phyloP scores from a whole-genome alignment of 1,140 invertebrate genomes.

The Brachionus sp. region DNA sequence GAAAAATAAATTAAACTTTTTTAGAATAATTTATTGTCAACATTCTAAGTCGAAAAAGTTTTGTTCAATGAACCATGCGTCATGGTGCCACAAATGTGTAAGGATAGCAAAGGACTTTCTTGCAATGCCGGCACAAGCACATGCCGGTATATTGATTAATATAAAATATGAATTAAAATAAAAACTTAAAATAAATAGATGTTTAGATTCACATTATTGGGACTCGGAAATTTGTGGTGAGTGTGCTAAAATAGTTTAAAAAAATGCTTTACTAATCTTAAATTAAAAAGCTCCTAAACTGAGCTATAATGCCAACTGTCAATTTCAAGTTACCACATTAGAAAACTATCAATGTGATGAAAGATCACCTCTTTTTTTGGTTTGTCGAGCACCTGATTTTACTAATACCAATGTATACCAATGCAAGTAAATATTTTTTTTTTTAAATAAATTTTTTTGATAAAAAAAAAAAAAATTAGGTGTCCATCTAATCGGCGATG shows the following conservation, averaged over 20 bases:
- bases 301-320: not conserved
- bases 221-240: slow-evolving; percentile 5
- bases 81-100: not conserved
- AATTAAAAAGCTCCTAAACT: slow-evolving; percentile 2
- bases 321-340: slow-evolving; percentile 2
- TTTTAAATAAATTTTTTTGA: not conserved
- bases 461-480: not conserved
- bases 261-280: not conserved
- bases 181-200: not conserved
- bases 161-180: not conserved
- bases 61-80: slow-evolving; percentile 24
- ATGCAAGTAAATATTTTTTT: not conserved
- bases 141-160: not conserved
- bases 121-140: not conserved
- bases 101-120: not conserved
- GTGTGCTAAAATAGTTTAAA: not conserved
- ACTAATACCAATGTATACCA: not conserved
- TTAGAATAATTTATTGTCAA: not conserved
- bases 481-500: not conserved
- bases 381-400: not conserved
- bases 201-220: not conserved
- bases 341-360: slow-evolving; percentile 25
- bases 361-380: not conserved
- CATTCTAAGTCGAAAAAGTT: not conserved
- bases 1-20: not conserved